A percentile compares a stretch with the other conserved stretches of the same genome.
These are phyloP conservation scores for Muricea muricata DNA, from an alignment of 92 coral and sea anemone species.

Conservation along the genomic window DNA sequence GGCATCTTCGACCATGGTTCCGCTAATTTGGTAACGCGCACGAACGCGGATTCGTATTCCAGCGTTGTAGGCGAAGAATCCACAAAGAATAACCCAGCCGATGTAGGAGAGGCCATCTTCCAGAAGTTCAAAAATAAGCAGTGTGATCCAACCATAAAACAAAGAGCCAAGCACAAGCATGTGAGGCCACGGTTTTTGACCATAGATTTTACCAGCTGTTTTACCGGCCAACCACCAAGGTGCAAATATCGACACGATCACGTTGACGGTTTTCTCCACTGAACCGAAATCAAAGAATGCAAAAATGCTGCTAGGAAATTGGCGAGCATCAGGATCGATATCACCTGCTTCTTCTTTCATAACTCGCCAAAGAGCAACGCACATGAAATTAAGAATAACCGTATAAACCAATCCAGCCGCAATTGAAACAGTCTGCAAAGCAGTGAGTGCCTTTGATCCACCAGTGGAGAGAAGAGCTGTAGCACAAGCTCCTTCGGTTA, in stretches of 20 bases:
- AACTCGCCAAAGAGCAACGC: conserved; percentile 81
- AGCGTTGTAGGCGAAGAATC: conserved; percentile 78
- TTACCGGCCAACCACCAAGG: conserved; percentile 77
- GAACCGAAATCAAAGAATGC: conserved; percentile 59
- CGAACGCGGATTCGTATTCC: conserved; percentile 70
- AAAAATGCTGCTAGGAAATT: conserved; percentile 59
- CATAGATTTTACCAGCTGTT: conserved; percentile 70
- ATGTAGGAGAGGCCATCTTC: conserved; percentile 74
- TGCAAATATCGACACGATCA: conserved; percentile 62
- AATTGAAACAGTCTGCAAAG: conserved; percentile 76
- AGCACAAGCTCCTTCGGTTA: conserved; percentile 90
- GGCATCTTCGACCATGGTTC: conserved; percentile 77
- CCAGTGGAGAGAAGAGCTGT: conserved; percentile 85
- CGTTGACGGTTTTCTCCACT: not conserved
- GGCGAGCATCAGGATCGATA: conserved; percentile 66
- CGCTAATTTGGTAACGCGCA: conserved; percentile 69
- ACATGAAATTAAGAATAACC: conserved; percentile 71
- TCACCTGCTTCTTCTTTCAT: conserved; percentile 78
- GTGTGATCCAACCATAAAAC: conserved; percentile 72
- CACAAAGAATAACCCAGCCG: conserved; percentile 86
- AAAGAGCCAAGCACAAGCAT: conserved; percentile 73
- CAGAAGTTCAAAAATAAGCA: conserved; percentile 58
- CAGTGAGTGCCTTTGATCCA: conserved; percentile 66
- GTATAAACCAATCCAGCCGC: conserved; percentile 76
- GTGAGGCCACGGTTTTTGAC: conserved; percentile 38